These are phyloP conservation scores for Nothobranchius kuhntae DNA, from an alignment of 2,113 vertebrate genomes.

Conservation along the genomic window DNA sequence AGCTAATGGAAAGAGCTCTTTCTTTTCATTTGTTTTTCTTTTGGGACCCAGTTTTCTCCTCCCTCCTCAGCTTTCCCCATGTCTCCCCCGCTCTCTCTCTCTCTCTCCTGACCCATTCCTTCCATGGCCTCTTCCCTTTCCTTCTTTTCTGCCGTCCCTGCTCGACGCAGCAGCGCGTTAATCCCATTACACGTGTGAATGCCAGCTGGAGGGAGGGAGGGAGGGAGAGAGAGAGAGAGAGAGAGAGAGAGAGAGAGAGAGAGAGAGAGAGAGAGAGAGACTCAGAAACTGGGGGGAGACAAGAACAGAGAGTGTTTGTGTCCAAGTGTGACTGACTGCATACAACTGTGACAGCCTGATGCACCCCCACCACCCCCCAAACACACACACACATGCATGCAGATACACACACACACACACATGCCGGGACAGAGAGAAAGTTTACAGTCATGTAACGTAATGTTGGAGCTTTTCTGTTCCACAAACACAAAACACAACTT, in stretches of 20 bases:
- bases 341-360: constrained; percentile 23
- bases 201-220: constrained; percentile 67
- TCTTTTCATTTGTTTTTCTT: constrained; percentile 61
- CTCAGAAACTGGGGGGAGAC: background rate
- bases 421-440: too few relatives aligned
- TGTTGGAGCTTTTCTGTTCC: too few relatives aligned
- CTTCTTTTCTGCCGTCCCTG: constrained; percentile 29
- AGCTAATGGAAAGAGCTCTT: constrained; percentile 49
- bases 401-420: too few relatives aligned
- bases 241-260: constrained; percentile 7
- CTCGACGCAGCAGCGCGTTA: constrained; percentile 58
- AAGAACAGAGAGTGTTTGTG: constrained; percentile 65
- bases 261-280: constrained; percentile 11
- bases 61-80: constrained; percentile 32
- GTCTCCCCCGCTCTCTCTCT: background rate
- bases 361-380: background rate
- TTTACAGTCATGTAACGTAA: too few relatives aligned
- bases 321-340: constrained; percentile 40
- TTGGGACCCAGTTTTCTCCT: constrained; percentile 31
- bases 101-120: constrained; percentile 38
- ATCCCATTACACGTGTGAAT: constrained; percentile 81
- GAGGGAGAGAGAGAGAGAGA: constrained; percentile 7
- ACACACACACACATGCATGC: too few relatives aligned
- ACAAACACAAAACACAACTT: too few relatives aligned
- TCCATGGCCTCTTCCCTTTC: constrained; percentile 65